These are phyloP conservation scores for Catalaphyllia jardinei DNA, from an alignment of 64 coral and sea anemone genomes.

Conservation along the genomic window DNA sequence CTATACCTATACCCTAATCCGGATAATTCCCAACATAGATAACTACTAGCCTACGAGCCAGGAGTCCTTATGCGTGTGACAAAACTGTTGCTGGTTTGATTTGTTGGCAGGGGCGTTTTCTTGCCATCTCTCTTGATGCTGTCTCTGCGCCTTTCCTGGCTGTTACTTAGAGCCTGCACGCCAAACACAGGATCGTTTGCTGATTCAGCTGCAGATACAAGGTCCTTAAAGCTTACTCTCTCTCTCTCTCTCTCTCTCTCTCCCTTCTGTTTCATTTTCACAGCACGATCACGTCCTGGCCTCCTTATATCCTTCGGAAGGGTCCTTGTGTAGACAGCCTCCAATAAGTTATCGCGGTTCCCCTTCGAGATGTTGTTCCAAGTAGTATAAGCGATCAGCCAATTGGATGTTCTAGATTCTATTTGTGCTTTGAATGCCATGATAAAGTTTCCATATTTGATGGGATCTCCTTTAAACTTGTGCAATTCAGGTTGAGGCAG, in stretches of 20 bases:
- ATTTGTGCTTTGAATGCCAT: constrained; percentile 22
- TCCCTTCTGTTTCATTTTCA: neutral
- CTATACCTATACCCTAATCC: no score
- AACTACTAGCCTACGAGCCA: no score
- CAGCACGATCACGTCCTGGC: constrained; percentile 28
- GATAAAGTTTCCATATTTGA: constrained; percentile 30
- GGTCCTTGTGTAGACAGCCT: constrained; percentile 40
- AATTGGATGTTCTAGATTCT: neutral
- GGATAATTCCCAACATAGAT: no score
- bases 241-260: no score
- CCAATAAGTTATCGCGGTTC: constrained; percentile 62
- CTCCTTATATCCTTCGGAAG: constrained; percentile 16
- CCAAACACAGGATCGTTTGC: constrained; percentile 48
- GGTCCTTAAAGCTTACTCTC: constrained; percentile 24
- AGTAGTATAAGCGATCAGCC: constrained; percentile 48
- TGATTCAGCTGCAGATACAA: constrained; percentile 30
- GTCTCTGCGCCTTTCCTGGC: neutral
- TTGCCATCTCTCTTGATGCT: neutral
- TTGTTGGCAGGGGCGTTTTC: neutral
- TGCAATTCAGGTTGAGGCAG: constrained; percentile 46
- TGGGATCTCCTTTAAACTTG: constrained; percentile 37
- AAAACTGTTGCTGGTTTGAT: neutral
- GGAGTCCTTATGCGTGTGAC: neutral
- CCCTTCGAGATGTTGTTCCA: constrained; percentile 51
- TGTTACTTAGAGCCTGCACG: neutral